Evolutionary conservation across 23 tunicate genomes (phyloP).

Genomic region (Styela clava): DNA sequence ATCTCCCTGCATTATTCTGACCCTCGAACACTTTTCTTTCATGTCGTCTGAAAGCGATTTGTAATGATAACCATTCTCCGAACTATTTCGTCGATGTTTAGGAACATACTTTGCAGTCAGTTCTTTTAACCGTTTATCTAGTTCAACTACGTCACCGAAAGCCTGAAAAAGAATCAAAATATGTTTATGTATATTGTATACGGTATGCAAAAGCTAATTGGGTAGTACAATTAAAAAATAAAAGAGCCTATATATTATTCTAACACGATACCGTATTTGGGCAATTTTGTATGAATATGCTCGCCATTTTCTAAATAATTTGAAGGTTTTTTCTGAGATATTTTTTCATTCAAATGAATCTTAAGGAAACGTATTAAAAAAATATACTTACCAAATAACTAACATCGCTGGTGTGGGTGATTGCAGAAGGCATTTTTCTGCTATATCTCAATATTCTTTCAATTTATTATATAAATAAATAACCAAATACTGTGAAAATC

Average conservation of each 20-base stretch:
- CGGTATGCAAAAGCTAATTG: too few relatives aligned
- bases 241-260: too few relatives aligned
- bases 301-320: too few relatives aligned
- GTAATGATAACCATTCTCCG: background rate
- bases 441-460: background rate
- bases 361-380: too few relatives aligned
- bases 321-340: too few relatives aligned
- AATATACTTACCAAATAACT: background rate
- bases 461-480: too few relatives aligned
- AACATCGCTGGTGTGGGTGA: background rate
- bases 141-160: background rate
- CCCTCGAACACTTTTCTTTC: background rate
- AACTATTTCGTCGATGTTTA: background rate
- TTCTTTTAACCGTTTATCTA: background rate
- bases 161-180: too few relatives aligned
- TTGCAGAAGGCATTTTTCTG: background rate
- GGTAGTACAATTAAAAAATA: too few relatives aligned
- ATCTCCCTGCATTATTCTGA: background rate
- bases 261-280: too few relatives aligned
- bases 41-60: background rate
- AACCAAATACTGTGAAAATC: background rate
- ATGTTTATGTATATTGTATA: too few relatives aligned
- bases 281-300: too few relatives aligned
- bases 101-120: background rate
- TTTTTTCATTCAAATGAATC: too few relatives aligned